Conservation (phyloP, 2,113 vertebrate species). For the Seriola quinqueradiata region DNA sequence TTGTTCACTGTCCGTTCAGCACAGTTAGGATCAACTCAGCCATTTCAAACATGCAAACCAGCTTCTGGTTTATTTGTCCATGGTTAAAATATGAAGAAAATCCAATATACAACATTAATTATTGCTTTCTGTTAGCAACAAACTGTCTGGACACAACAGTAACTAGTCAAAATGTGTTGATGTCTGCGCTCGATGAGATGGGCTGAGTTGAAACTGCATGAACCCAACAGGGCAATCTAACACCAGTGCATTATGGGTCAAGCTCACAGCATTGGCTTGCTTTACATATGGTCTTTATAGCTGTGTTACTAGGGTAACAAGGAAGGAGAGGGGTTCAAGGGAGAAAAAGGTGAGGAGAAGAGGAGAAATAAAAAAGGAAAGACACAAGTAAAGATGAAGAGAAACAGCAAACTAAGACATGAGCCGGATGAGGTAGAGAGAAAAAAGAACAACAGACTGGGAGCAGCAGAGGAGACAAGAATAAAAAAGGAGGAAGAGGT, state of each 20-base stretch:
- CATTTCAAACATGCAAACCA: conserved; percentile 32
- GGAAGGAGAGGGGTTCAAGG: not conserved
- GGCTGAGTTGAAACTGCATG: conserved; percentile 74
- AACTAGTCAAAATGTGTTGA: conserved; percentile 5
- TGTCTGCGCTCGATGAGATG: conserved; percentile 4
- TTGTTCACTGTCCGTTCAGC: conserved; percentile 70
- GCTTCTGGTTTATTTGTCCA: conserved; percentile 20
- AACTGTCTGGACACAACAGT: not conserved
- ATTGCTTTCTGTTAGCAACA: conserved; percentile 15
- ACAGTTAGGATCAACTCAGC: conserved; percentile 73
- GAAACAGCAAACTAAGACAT: conserved; percentile 27
- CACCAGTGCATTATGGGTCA: conserved; percentile 74
- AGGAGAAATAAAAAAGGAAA: conserved; percentile 85
- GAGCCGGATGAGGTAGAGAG: conserved; percentile 86
- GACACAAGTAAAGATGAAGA: conserved; percentile 53
- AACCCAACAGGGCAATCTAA: conserved; percentile 71
- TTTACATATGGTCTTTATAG: conserved; percentile 48
- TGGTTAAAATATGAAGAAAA: not conserved
- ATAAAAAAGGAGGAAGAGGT: conserved; percentile 82
- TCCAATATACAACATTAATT: not conserved
- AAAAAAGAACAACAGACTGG: conserved; percentile 77
- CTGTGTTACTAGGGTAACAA: conserved; percentile 47
- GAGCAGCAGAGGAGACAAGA: conserved; percentile 85
- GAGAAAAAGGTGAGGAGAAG: not conserved
- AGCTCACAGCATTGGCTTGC: conserved; percentile 61